Conservation (phyloP, 2,797 vertebrate species). For the Pseudomugil tenellus region DNA sequence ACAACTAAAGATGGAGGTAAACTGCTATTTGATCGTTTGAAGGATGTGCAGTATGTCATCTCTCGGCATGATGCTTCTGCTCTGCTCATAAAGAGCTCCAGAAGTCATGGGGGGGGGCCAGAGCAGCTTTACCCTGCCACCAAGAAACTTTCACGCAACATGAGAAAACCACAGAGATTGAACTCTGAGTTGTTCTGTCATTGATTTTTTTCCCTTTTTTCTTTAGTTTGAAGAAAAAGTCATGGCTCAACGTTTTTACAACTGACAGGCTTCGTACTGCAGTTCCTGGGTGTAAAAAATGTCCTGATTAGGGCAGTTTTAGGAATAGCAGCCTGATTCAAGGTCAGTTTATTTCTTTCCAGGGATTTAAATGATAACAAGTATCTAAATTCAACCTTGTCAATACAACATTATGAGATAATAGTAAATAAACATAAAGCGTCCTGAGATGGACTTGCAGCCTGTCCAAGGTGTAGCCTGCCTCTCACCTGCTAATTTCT, state of each 20-base stretch:
- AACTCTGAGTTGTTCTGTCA: slow-evolving; percentile 20
- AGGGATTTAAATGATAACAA: neutral
- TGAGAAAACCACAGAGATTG: slow-evolving; percentile 29
- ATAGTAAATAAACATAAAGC: neutral
- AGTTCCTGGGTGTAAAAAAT: neutral
- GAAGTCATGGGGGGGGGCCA: too few species aligned
- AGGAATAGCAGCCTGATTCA: neutral
- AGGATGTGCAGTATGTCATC: too few species aligned
- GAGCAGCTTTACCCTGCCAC: slow-evolving; percentile 42
- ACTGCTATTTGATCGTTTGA: neutral
- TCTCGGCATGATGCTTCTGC: slow-evolving; percentile 10
- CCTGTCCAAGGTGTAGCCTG: too few species aligned
- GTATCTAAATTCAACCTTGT: neutral
- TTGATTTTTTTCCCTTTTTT: slow-evolving; percentile 1
- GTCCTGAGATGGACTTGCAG: too few species aligned
- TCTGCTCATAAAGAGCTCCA: slow-evolving; percentile 21
- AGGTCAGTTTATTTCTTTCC: neutral
- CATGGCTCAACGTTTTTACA: neutral
- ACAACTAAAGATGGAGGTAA: neutral
- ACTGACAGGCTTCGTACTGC: slow-evolving; percentile 26
- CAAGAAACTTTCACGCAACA: slow-evolving; percentile 55
- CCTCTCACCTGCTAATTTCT: too few species aligned
- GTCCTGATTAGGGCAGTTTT: neutral
- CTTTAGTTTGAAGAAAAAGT: neutral
- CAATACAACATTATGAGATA: neutral